These are phyloP conservation scores for Epizoanthus rinbou DNA, from an alignment of 92 coral and sea anemone genomes.

Conservation along the genomic window DNA sequence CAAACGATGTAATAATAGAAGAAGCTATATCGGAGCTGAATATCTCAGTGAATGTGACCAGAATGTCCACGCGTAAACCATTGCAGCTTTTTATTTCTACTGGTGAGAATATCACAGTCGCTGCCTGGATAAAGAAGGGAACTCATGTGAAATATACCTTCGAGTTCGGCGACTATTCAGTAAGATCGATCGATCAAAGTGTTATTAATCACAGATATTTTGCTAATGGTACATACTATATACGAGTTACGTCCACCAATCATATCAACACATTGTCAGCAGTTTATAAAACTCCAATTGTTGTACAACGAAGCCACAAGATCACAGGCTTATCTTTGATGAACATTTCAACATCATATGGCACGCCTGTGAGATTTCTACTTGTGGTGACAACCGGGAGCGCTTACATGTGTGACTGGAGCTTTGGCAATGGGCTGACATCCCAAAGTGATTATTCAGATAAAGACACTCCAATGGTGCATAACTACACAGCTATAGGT, in stretches of 20 bases:
- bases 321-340: constrained; percentile 44
- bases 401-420: constrained; percentile 76
- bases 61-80: constrained; percentile 36
- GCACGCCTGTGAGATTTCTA: constrained; percentile 32
- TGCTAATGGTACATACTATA: constrained; percentile 52
- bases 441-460: constrained; percentile 56
- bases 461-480: constrained; percentile 28
- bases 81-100: constrained; percentile 42
- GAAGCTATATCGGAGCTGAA: constrained; percentile 40
- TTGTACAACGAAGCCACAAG: constrained; percentile 55
- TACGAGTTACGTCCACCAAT: constrained; percentile 59
- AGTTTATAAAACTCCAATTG: constrained; percentile 24
- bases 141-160: constrained; percentile 56
- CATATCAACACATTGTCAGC: constrained; percentile 51
- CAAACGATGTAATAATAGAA: constrained; percentile 51
- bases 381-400: constrained; percentile 57
- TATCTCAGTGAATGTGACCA: constrained; percentile 36
- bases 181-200: background rate
- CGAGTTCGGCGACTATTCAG: constrained; percentile 64
- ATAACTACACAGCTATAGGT: constrained; percentile 58
- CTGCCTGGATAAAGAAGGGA: constrained; percentile 45
- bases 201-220: constrained; percentile 39
- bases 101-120: constrained; percentile 54
- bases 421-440: constrained; percentile 65
- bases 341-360: constrained; percentile 51